Conservation (phyloP, 2,888 invertebrate genomes). For the Periphyllus acericola region DNA sequence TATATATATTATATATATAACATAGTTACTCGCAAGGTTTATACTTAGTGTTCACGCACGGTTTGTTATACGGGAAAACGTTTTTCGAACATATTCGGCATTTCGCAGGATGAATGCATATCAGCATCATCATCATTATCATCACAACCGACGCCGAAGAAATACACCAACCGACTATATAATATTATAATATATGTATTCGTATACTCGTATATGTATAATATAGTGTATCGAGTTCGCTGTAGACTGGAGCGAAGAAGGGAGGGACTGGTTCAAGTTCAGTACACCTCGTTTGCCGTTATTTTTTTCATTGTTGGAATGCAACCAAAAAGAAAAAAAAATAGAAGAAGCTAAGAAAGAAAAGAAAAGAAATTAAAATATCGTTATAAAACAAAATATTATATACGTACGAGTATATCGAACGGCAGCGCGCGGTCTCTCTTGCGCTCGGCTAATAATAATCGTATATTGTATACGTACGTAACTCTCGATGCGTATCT, state of each 20-base stretch:
- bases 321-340: not conserved
- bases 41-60: conserved; percentile 16
- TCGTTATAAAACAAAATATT: conserved; percentile 12
- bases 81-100: conserved; percentile 24
- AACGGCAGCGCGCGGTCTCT: not conserved
- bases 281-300: conserved; percentile 39
- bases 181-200: not conserved
- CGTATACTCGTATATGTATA: too few relatives aligned
- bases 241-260: not conserved
- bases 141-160: not conserved
- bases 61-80: conserved; percentile 23
- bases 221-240: conserved; percentile 3
- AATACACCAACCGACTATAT: not conserved
- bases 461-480: not conserved
- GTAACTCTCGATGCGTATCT: not conserved
- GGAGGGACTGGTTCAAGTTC: conserved; percentile 24
- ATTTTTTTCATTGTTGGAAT: conserved; percentile 13
- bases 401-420: too few relatives aligned
- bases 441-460: conserved; percentile 4
- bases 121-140: not conserved
- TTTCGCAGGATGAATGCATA: not conserved
- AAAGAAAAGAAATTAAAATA: not conserved
- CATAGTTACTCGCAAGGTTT: conserved; percentile 8
- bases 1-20: too few relatives aligned
- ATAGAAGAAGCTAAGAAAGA: not conserved